These are phyloP conservation scores for Oenanthe oenanthe DNA, from an alignment of 2,113 vertebrate species.

Conservation along the genomic window DNA sequence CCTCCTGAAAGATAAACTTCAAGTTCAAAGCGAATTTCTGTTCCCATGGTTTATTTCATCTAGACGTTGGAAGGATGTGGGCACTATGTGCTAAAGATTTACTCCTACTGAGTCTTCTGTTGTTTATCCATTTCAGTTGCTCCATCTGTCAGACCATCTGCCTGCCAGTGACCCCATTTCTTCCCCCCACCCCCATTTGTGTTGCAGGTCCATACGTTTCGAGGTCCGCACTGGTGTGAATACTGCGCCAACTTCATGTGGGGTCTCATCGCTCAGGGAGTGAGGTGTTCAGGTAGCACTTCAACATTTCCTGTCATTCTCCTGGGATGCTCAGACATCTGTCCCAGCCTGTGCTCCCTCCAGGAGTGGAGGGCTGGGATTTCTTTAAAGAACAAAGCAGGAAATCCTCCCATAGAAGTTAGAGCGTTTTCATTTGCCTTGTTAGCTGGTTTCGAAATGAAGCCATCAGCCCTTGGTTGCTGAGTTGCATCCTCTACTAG, in stretches of 20 bases:
- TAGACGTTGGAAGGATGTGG: background rate
- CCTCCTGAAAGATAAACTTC: slow-evolving; percentile 29
- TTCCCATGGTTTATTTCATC: slow-evolving; percentile 37
- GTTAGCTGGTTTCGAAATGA: background rate
- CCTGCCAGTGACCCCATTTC: slow-evolving; percentile 31
- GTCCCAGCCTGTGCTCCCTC: background rate
- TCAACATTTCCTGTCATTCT: background rate
- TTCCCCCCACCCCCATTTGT: background rate
- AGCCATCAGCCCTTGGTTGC: background rate
- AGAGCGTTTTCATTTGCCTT: background rate
- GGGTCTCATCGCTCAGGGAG: slow-evolving; percentile 98
- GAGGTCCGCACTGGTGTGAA: slow-evolving; percentile 97
- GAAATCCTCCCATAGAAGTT: background rate
- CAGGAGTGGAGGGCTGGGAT: background rate
- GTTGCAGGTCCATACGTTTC: slow-evolving; percentile 91
- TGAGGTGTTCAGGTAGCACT: slow-evolving; percentile 92
- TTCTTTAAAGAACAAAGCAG: background rate
- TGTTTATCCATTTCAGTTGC: slow-evolving; percentile 36
- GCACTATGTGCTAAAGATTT: background rate
- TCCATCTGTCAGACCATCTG: slow-evolving; percentile 60
- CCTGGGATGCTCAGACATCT: background rate
- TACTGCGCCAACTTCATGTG: slow-evolving; percentile 99
- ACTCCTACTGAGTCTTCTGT: slow-evolving; percentile 15
- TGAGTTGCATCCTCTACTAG: background rate
- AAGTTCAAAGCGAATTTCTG: slow-evolving; percentile 43